Evolutionary conservation across 2,797 vertebrate genomes (phyloP).

Genomic region (Trachurus trachurus): DNA sequence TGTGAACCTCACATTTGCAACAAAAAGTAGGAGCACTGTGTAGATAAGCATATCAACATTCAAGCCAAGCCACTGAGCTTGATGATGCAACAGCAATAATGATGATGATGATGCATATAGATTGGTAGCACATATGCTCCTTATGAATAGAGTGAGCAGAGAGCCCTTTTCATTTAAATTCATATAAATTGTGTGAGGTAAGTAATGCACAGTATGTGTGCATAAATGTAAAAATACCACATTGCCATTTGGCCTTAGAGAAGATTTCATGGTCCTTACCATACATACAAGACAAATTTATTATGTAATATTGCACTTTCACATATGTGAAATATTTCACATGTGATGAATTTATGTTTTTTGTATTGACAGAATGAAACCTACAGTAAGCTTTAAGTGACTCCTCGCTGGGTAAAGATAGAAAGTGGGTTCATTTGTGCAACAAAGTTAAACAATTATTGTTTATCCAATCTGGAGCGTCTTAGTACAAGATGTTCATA

Average conservation of each 20-base stretch:
- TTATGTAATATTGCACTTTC: neutral
- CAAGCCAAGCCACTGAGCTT: no score
- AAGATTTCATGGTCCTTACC: no score
- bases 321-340: neutral
- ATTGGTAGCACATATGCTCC: no score
- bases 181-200: neutral
- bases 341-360: neutral
- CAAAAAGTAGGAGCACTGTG: no score
- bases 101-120: no score
- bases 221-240: neutral
- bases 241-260: neutral
- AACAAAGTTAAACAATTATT: conserved; percentile 17
- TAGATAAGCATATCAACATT: no score
- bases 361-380: neutral
- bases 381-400: conserved; percentile 8
- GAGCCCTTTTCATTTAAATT: neutral
- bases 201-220: neutral
- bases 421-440: conserved; percentile 34
- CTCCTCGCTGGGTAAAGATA: neutral
- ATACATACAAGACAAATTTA: neutral
- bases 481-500: no score
- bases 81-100: no score
- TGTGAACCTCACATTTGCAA: no score
- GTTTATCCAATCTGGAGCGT: neutral
- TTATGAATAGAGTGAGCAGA: no score